Evolutionary conservation across 2,113 vertebrate species (phyloP).

Genomic region (Elephantulus edwardii): DNA sequence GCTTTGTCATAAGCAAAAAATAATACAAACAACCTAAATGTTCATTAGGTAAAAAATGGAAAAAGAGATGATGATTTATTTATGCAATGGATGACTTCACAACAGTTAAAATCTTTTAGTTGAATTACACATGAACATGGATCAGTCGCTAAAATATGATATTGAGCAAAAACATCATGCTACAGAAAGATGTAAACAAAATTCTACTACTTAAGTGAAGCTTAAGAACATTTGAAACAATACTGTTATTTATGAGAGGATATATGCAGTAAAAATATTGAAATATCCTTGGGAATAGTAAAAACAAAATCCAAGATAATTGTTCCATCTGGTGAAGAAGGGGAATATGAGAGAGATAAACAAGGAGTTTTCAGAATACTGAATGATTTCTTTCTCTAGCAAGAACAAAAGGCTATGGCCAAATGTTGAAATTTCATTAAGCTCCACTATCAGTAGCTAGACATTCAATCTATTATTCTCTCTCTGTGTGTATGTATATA

Average conservation of each 20-base stretch:
- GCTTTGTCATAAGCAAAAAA: conserved; percentile 45
- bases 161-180: not conserved
- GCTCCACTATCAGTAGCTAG: not conserved
- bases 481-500: not conserved
- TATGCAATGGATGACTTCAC: not conserved
- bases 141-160: conserved; percentile 32
- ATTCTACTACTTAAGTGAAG: not conserved
- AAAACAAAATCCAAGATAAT: conserved; percentile 36
- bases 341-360: not conserved
- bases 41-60: conserved; percentile 39
- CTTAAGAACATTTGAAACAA: conserved; percentile 3
- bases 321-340: conserved; percentile 2
- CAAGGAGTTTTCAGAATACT: not conserved
- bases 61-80: conserved; percentile 41
- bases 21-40: not conserved
- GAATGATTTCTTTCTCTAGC: conserved; percentile 34
- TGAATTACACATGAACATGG: not conserved
- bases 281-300: conserved; percentile 37
- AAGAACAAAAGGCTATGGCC: not conserved
- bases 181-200: conserved; percentile 12
- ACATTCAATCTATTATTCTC: not conserved
- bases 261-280: conserved; percentile 38
- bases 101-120: not conserved
- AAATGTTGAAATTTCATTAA: conserved; percentile 29
- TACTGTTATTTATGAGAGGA: not conserved